A percentile compares a stretch with the other conserved stretches of the same genome.
Evolutionary conservation across 2,888 invertebrate genomes (phyloP).

Genomic region (Drosophila buzzatii): DNA sequence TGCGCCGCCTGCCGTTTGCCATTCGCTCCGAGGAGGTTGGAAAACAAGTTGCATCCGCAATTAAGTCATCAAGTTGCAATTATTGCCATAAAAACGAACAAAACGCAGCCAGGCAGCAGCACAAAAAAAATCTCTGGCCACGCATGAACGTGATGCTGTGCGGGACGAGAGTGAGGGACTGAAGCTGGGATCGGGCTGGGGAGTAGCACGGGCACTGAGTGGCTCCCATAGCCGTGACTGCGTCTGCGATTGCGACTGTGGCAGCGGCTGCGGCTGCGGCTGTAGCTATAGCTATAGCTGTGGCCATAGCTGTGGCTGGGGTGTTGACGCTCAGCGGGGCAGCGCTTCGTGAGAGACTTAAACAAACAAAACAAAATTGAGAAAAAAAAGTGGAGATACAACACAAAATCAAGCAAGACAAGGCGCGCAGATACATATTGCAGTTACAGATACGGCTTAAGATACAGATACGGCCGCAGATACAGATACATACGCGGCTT

Average conservation of each 20-base stretch:
- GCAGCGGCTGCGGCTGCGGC: slow-evolving; percentile 32
- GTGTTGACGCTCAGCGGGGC: slow-evolving; percentile 80
- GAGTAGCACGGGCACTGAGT: slow-evolving; percentile 29
- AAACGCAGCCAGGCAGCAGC: slow-evolving; percentile 65
- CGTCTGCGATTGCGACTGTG: slow-evolving; percentile 10
- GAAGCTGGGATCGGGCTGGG: not conserved
- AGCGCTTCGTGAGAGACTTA: slow-evolving; percentile 66
- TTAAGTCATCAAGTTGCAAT: slow-evolving; percentile 81
- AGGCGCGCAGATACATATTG: slow-evolving; percentile 58
- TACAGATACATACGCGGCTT: slow-evolving; percentile 63
- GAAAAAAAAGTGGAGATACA: slow-evolving; percentile 11
- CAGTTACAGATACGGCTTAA: slow-evolving; percentile 60
- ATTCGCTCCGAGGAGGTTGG: slow-evolving; percentile 61
- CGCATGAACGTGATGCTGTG: slow-evolving; percentile 80
- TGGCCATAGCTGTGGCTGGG: slow-evolving; percentile 47
- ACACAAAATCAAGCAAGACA: slow-evolving; percentile 37
- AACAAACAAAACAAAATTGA: slow-evolving; percentile 51
- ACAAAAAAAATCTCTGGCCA: slow-evolving; percentile 73
- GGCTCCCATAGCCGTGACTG: slow-evolving; percentile 40
- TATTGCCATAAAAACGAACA: slow-evolving; percentile 82
- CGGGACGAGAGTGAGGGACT: not conserved
- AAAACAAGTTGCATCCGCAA: slow-evolving; percentile 82
- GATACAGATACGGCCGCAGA: slow-evolving; percentile 57
- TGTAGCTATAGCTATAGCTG: slow-evolving; percentile 30
- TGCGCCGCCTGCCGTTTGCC: slow-evolving; percentile 35